These are phyloP conservation scores for Crypturellus tataupa DNA, from an alignment of 2,797 vertebrate species.

Conservation along the genomic window DNA sequence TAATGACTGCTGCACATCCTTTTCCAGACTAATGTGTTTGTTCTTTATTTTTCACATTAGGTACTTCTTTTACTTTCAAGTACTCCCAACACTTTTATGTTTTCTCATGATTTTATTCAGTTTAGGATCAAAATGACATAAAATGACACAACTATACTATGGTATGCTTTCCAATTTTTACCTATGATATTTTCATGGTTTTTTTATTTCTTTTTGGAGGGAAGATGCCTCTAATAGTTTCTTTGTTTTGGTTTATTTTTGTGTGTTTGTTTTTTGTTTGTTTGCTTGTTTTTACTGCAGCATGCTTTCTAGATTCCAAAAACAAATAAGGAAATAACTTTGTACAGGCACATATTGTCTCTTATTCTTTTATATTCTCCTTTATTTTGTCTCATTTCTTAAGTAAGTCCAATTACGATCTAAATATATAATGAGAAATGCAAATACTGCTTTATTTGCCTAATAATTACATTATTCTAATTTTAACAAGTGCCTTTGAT, in stretches of 20 bases:
- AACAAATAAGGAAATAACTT: not conserved
- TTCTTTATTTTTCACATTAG: not conserved
- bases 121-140: not conserved
- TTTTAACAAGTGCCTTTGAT: not conserved
- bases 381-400: not conserved
- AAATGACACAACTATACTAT: not conserved
- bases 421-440: not conserved
- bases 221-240: not conserved
- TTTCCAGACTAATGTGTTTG: not conserved
- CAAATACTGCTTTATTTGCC: not conserved
- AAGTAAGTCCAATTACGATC: not conserved
- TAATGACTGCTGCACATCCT: not conserved
- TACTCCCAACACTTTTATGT: not conserved
- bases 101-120: not conserved
- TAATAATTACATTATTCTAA: not conserved
- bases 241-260: not conserved
- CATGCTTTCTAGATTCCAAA: not conserved
- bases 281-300: not conserved
- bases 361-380: not conserved
- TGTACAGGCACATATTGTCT: not conserved
- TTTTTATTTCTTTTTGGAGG: not conserved
- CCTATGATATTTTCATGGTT: not conserved
- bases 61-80: not conserved
- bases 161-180: not conserved
- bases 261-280: not conserved